Base-by-base conservation (phyloP, 2,113 vertebrate species). In the Podarcis raffonei region DNA sequence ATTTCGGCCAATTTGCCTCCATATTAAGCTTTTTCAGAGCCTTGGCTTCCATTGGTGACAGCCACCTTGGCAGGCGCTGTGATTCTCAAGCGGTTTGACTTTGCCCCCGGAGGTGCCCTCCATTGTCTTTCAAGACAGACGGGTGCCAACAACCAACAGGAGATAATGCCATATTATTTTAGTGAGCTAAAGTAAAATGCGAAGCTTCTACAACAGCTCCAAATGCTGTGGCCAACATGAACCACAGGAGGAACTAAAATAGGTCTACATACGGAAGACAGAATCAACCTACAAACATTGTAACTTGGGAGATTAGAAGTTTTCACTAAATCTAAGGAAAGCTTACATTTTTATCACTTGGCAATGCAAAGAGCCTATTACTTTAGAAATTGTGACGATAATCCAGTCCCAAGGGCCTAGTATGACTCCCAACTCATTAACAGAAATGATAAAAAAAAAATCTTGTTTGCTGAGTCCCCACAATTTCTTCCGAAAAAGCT, bases 381-480 rank as follows among this genome's bases (percentile, higher is more conserved):
- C 84, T 68, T 86, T 57, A 92, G 81, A 88, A 92, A 78, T 23
- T 13, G 68, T 62, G 39, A 90, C 81, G 88, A 90, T 88, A 71
- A 32, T 35, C 83, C 77, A 81, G 83, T 77, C 0, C 27, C 82
- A 86, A 85, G 83, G 4, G 77, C 92, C 89, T 83, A 12, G 53
- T 86, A 2, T 4, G 62, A 89, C 20, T 79, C 57, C 15, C 86
- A 89, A 86, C 23, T 79, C 39, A 71, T 39, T 25, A 84, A 27
- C 32, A 74, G 92, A 87, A 93, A 90, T 72, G 84, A 90, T 0
- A 82, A 53, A 39, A 53, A 48, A 53, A 53, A 86, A 92, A 92
- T 66, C 76, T 81, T 71, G 11, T 42, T 53, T 91, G 91, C 89
- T 94, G 90, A 90, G 87, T 91, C 90, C 74, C 39, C 93, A 89